These are phyloP conservation scores for Pagrus major DNA, from an alignment of 2,113 vertebrate genomes.

Conservation along the genomic window DNA sequence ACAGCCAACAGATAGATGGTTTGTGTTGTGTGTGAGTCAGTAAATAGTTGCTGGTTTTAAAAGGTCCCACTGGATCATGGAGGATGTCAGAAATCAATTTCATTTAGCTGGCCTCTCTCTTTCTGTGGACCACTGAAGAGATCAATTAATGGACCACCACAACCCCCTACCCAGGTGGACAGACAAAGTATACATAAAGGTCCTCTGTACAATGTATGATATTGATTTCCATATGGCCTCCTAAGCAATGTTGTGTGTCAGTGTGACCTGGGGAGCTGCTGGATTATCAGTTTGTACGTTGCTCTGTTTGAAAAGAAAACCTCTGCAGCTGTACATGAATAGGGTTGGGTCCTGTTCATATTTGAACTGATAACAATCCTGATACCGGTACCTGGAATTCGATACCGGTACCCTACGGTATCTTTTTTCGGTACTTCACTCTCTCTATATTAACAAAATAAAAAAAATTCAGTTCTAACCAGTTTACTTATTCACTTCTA, in stretches of 20 bases:
- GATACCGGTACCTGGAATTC: no score
- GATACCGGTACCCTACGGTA: no score
- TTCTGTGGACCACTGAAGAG: constrained; percentile 33
- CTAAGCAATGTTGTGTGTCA: not conserved
- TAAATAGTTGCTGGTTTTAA: constrained; percentile 2
- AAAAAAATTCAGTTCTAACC: no score
- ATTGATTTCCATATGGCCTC: constrained; percentile 34
- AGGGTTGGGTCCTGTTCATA: no score
- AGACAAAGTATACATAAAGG: not conserved
- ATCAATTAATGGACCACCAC: constrained; percentile 1
- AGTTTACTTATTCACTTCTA: no score
- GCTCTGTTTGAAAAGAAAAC: not conserved
- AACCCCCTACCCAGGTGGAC: not conserved
- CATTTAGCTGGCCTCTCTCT: constrained; percentile 7
- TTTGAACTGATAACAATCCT: no score
- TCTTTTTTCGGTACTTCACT: no score
- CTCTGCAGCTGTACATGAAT: not conserved
- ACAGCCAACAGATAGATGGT: not conserved
- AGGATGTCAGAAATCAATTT: constrained; percentile 26
- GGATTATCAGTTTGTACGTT: not conserved
- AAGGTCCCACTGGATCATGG: constrained; percentile 9
- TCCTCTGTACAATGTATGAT: constrained; percentile 2
- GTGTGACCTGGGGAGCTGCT: not conserved
- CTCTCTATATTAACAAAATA: no score
- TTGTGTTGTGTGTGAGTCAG: not conserved